Evolutionary conservation across 2,113 vertebrate genomes (phyloP).

Genomic region (Nothocercus nigrocapillus): DNA sequence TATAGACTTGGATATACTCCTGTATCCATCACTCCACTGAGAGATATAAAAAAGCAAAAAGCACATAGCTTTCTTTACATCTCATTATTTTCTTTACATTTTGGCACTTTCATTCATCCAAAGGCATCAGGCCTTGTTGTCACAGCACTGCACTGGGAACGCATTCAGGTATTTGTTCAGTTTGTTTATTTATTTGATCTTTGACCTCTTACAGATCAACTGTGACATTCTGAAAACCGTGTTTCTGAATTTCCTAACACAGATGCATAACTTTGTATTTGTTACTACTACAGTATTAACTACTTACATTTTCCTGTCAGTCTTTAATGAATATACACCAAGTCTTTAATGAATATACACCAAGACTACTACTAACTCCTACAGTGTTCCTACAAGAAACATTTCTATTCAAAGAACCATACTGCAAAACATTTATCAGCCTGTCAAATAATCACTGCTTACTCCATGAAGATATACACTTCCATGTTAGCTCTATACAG

Average conservation of each 20-base stretch:
- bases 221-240: neutral
- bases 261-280: neutral
- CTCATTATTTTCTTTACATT: neutral
- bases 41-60: neutral
- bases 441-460: neutral
- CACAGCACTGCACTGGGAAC: neutral
- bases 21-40: neutral
- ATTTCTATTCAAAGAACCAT: neutral
- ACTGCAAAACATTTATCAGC: rapidly evolving
- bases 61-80: neutral
- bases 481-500: rapidly evolving
- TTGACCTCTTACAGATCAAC: neutral
- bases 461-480: neutral
- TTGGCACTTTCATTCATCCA: neutral
- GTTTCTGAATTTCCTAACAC: neutral
- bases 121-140: neutral
- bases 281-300: neutral
- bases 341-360: neutral
- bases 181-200: neutral
- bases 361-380: neutral
- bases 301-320: neutral
- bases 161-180: neutral
- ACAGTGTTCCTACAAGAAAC: neutral
- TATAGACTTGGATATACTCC: neutral
- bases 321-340: too few relatives aligned